phyloP scores from a whole-genome alignment of 2,888 invertebrate genomes.

The Rapana venosa region DNA sequence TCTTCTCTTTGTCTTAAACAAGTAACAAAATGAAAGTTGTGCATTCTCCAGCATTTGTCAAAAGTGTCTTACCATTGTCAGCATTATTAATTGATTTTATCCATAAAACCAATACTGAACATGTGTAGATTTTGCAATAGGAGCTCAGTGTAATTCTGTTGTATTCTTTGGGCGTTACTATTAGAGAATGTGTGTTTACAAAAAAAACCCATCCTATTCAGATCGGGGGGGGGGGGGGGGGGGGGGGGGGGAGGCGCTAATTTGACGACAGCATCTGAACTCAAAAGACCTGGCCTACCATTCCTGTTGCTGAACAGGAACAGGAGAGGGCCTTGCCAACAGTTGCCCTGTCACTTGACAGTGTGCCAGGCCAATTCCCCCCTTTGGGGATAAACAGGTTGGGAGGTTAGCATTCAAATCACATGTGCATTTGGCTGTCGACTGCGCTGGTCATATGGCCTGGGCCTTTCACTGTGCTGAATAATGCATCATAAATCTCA shows the following conservation, averaged over 20 bases:
- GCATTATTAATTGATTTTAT: no score
- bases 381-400: background rate
- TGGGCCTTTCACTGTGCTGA: background rate
- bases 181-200: no score
- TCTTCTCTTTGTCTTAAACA: no score
- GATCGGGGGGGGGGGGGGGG: background rate
- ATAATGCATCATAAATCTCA: slow-evolving; percentile 5
- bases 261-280: background rate
- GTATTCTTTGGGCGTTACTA: no score
- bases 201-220: background rate
- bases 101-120: no score
- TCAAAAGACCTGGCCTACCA: background rate
- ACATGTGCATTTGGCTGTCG: background rate
- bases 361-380: background rate
- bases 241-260: background rate
- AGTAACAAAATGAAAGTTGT: no score
- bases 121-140: no score
- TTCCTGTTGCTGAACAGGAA: background rate
- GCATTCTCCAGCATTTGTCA: no score
- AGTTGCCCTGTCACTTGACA: background rate
- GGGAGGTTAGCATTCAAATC: background rate
- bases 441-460: background rate
- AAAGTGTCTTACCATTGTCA: no score
- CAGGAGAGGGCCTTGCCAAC: background rate
- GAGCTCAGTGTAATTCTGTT: no score